Evolutionary conservation across 2,797 vertebrate genomes (phyloP), one percentile per base, ranked within the genome.

Genomic region (Pseudopleuronectes americanus): DNA sequence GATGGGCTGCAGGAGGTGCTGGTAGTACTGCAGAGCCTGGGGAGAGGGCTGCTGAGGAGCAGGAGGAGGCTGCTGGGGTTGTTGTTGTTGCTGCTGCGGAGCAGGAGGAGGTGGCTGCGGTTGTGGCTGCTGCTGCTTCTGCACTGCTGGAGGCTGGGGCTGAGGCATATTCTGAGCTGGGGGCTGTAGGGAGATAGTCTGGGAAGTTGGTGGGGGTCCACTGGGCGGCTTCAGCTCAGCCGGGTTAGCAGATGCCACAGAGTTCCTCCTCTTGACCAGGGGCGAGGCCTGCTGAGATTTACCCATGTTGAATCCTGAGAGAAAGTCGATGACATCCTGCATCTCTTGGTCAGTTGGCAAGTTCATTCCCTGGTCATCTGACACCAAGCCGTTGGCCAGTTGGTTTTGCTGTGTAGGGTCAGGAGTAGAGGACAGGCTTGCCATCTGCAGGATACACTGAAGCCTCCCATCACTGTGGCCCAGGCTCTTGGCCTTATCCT

Each of bases 291-390:
- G 97, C 92, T 99, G 98, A 48, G 97, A 99, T 89, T 99, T 99
- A 73, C 96, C 96, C 97, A 99, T 97, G 90, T 98, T 99, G 91
- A 99, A 99, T 70, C 98, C 98, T 26, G 98, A 99, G 79, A 99
- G 95, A 91, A 99, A 99, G 90, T 99, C 98, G 3, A 99, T 99
- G 79, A 99, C 98, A 59, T 99, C 98, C 88, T 99, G 98, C 98
- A 99, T 99, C 92, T 99, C 98, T 90, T 99, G 98, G 92, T 99
- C 98, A 0, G 96, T 99, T 23, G 98, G 98, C 80, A 99, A 89
- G 90, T 99, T 99, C 96, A 98, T 98, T 71, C 96, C 96, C 93
- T 98, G 98, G 76, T 98, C 97, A 0, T 98, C 97, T 4, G 92
- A 89, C 83, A 94, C 89, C 5, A 92, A 93, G 3, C 97, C 97